Conservation (phyloP, 2,113 vertebrate genomes). For the Sardina pilchardus region DNA sequence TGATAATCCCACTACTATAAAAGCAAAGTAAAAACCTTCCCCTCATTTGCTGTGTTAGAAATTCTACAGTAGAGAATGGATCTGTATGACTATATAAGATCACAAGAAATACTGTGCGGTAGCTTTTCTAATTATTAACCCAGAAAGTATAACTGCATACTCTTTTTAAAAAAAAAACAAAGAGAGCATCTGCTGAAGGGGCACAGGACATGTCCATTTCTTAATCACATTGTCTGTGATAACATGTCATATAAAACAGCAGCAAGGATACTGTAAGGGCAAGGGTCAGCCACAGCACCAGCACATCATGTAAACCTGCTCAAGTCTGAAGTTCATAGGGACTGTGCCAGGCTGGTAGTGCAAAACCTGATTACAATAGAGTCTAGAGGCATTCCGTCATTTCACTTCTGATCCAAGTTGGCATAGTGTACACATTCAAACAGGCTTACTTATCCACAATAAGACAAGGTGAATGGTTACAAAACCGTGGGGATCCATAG, state of each 20-base stretch:
- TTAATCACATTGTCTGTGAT: not conserved
- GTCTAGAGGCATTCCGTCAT: not conserved
- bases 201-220: not conserved
- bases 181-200: not conserved
- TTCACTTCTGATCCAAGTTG: not conserved
- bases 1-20: too few relatives aligned
- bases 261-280: constrained; percentile 46
- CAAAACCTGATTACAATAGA: not conserved
- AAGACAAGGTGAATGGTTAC: not conserved
- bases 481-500: not conserved
- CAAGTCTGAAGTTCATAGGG: constrained; percentile 59
- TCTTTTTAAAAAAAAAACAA: not conserved
- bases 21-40: too few relatives aligned
- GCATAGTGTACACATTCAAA: not conserved
- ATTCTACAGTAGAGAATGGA: too few relatives aligned
- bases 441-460: not conserved
- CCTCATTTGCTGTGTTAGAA: too few relatives aligned
- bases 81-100: too few relatives aligned
- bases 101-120: too few relatives aligned
- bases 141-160: not conserved
- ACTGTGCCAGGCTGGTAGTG: not conserved
- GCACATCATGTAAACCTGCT: constrained; percentile 49
- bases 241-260: not conserved
- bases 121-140: too few relatives aligned
- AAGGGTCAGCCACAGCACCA: constrained; percentile 50